These are phyloP conservation scores for Stenolophus ochropezus DNA, from an alignment of 2,888 invertebrate genomes.

Conservation along the genomic window DNA sequence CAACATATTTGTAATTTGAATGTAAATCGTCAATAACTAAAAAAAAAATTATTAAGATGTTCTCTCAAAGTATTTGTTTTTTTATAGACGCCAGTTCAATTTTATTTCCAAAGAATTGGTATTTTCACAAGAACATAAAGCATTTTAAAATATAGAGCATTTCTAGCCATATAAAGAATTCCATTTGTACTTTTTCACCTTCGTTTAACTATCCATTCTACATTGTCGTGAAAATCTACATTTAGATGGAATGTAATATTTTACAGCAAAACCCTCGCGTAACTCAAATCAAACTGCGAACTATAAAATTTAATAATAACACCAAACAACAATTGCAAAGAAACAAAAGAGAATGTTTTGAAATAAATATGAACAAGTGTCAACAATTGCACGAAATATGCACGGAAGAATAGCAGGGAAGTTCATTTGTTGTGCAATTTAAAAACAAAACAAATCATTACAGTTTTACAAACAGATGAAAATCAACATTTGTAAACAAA, in stretches of 20 bases:
- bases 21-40: too few species aligned
- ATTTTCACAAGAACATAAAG: too few species aligned
- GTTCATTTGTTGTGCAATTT: conserved; percentile 28
- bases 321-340: background rate
- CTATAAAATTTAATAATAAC: background rate
- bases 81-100: too few species aligned
- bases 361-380: background rate
- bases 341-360: background rate
- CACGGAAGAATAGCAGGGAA: background rate
- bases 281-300: background rate
- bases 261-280: background rate
- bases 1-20: too few species aligned
- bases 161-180: background rate
- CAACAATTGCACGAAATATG: background rate
- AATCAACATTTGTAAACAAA: conserved; percentile 41
- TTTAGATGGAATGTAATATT: background rate
- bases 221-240: background rate
- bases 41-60: too few species aligned
- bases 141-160: background rate
- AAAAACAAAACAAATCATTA: conserved; percentile 38
- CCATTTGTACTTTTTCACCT: background rate
- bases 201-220: background rate
- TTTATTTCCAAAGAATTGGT: too few species aligned
- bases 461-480: conserved; percentile 36
- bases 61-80: too few species aligned